phyloP scores from a whole-genome alignment of 2,113 vertebrate species.

The Aegithalos caudatus region DNA sequence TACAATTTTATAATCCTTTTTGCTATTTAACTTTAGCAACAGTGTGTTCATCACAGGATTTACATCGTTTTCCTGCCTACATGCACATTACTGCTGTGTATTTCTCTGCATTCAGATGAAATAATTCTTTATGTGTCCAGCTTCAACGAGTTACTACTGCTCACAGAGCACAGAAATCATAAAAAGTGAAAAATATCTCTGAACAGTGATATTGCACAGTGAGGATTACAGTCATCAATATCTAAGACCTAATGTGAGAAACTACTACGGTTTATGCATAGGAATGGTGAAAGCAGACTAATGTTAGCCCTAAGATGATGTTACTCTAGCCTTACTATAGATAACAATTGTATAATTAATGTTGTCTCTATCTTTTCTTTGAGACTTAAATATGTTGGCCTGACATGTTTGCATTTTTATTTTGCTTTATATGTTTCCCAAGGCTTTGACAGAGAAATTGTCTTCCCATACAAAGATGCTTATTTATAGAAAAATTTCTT shows the following conservation, averaged over 20 bases:
- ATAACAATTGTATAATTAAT: not conserved
- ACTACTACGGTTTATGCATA: not conserved
- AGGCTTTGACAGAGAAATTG: not conserved
- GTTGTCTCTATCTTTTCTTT: not conserved
- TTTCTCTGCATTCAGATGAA: not conserved
- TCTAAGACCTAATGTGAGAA: not conserved
- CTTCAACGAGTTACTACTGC: not conserved
- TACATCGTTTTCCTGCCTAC: not conserved
- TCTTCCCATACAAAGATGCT: not conserved
- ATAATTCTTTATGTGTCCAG: not conserved
- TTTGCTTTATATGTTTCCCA: not conserved
- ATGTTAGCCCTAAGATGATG: not conserved
- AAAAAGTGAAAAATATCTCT: not conserved
- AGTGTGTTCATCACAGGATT: not conserved
- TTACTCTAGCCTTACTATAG: not conserved
- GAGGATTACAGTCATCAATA: not conserved
- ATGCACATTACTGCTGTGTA: not conserved
- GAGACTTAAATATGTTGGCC: not conserved
- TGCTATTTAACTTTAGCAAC: not conserved
- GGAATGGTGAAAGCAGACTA: not conserved
- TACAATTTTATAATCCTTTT: not conserved
- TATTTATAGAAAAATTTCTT: not conserved
- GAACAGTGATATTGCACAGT: not conserved
- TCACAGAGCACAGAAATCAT: not conserved
- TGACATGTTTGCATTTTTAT: not conserved